Evolutionary conservation across 2,888 invertebrate genomes (phyloP).

Genomic region (Strigamia crassipes): DNA sequence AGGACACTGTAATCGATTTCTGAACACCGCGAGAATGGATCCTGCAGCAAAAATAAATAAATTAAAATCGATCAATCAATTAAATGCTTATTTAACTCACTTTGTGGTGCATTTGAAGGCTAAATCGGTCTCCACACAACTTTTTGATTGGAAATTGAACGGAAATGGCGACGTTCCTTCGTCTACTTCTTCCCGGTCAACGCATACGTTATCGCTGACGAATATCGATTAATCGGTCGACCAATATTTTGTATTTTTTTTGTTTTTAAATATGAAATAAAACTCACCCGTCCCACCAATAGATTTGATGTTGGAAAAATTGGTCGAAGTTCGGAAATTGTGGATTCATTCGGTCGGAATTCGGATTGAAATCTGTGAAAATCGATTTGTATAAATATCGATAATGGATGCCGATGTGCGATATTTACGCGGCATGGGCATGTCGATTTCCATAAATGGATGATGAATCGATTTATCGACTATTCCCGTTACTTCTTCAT

Average conservation of each 20-base stretch:
- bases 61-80: neutral
- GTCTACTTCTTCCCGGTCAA: conserved; percentile 65
- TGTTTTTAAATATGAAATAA: neutral
- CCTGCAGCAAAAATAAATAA: conserved; percentile 58
- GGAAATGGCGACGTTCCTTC: conserved; percentile 50
- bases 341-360: neutral
- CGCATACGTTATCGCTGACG: conserved; percentile 66
- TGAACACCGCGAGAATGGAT: conserved; percentile 66
- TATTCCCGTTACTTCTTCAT: neutral
- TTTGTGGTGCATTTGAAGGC: conserved; percentile 28
- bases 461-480: neutral
- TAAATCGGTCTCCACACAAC: conserved; percentile 14
- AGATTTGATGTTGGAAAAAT: neutral
- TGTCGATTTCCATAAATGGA: neutral
- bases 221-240: neutral
- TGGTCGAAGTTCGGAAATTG: neutral
- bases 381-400: neutral
- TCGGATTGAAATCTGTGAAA: neutral
- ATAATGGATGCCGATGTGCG: neutral
- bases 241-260: neutral
- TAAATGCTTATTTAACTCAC: neutral
- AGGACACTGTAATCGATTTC: conserved; percentile 67
- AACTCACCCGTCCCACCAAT: neutral
- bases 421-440: neutral
- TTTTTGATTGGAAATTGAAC: conserved; percentile 10